Evolutionary conservation across 2,797 vertebrate species (phyloP).

Genomic region (Tachyglossus aculeatus): DNA sequence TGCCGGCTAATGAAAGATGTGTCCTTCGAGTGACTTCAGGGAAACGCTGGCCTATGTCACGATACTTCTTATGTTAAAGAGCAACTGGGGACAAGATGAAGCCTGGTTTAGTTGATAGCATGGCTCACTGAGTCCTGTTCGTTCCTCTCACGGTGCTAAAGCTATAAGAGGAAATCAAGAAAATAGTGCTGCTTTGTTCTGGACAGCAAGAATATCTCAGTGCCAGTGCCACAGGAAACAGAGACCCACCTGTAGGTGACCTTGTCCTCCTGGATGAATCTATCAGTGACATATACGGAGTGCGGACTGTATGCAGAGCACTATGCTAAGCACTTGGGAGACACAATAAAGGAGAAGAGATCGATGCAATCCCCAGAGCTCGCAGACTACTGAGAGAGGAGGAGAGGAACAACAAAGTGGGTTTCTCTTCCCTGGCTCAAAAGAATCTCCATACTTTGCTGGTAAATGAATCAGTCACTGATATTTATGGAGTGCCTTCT

Average conservation of each 20-base stretch:
- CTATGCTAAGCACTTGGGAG: too few species aligned
- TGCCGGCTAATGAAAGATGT: conserved; percentile 47
- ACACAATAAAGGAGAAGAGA: too few species aligned
- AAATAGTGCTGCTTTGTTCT: conserved; percentile 45
- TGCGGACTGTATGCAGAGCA: too few species aligned
- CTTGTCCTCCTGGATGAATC: too few species aligned
- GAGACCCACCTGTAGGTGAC: conserved; percentile 35
- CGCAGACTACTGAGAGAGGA: too few species aligned
- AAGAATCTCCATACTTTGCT: too few species aligned
- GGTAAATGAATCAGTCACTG: too few species aligned
- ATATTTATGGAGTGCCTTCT: too few species aligned
- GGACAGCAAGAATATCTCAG: conserved; percentile 20
- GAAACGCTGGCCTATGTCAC: conserved; percentile 19
- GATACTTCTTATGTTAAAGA: background rate
- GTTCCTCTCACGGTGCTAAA: conserved; percentile 28
- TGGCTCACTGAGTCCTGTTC: conserved; percentile 18
- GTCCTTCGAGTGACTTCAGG: conserved; percentile 42
- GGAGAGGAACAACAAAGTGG: too few species aligned
- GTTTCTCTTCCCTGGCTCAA: too few species aligned
- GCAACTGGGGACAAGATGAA: conserved; percentile 35
- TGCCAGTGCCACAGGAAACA: conserved; percentile 46
- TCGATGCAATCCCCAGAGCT: too few species aligned
- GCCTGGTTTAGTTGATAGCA: conserved; percentile 16
- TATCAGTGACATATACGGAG: too few species aligned
- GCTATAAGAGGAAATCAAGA: conserved; percentile 57